Base-by-base conservation (phyloP, 2,888 invertebrate genomes). In the Luperina nickerlii region DNA sequence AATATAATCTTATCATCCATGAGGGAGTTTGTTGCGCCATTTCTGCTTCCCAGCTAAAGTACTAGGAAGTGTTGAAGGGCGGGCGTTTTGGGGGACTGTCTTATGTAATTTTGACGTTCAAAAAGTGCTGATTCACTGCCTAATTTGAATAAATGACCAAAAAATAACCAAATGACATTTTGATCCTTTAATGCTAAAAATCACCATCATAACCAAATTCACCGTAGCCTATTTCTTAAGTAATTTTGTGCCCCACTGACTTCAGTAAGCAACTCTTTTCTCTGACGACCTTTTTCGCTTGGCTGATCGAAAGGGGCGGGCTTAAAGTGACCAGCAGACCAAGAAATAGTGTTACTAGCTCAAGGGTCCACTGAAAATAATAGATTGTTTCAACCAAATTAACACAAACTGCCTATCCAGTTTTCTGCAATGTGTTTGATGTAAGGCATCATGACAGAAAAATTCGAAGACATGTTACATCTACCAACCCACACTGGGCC, bases 341-440 rank as follows among this genome's bases (percentile, higher is more conserved):
- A 72, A 62, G 32, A 69, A 81, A 74, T 51, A 45, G 62, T 85
- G 84, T 76, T 57, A 85, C 27, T 81, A 74, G 84, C 9, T 72
- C 81, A 84, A 75, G 77, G 85, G 62, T 45, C 72, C 18, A 48
- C 48, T 13, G 48, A 48, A 48, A 13, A 63, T 63, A n/a, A 83
- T 38, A 51, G 5, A 54, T 20, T 1, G 4, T 32, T 18, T 48
- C 2, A 15, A 54, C 32, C 20, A 51, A 45, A 18, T 15, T 24
- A 63, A 27, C 9, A n/a, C 3, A 54, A 13, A 20, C 9, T 27
- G n/a, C 18, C n/a, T 38, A 18, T n/a, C n/a, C 11, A n/a, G n/a
- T 18, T 42, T 71, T n/a, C 11, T n/a, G 11, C n/a, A 38, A 4
- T 42, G 15, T 51, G 13, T 42, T 71, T 62, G 20, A 70, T 6